Percentiles rank a stretch among this genome's conserved stretches.
These are phyloP conservation scores for Sebastes iracundus DNA, from an alignment of 2,797 vertebrate genomes.

Conservation along the genomic window DNA sequence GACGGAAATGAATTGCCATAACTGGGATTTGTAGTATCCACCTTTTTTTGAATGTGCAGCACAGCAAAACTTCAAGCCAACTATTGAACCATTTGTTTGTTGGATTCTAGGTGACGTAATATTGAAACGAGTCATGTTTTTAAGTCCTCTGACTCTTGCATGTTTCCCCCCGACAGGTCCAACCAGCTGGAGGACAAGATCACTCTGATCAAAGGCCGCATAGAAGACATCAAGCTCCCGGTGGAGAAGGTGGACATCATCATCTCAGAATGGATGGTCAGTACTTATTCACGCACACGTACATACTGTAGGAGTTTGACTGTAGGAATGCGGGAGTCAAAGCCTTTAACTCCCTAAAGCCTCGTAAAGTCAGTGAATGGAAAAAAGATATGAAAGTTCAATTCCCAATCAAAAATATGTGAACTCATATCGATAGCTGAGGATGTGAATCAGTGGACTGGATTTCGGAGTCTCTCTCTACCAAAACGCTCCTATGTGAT, in stretches of 20 bases:
- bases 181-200: slow-evolving; percentile 91
- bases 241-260: slow-evolving; percentile 95
- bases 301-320: not conserved
- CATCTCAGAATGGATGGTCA: slow-evolving; percentile 99
- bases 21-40: not conserved
- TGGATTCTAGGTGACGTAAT: not conserved
- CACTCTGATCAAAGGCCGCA: slow-evolving; percentile 92
- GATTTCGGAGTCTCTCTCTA: not conserved
- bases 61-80: not conserved
- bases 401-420: not conserved
- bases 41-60: not conserved
- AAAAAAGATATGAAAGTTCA: not conserved
- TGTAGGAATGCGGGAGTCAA: not conserved
- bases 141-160: not conserved
- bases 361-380: not conserved
- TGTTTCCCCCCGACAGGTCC: slow-evolving; percentile 76
- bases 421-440: not conserved
- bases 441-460: not conserved
- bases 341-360: not conserved
- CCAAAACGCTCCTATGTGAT: not conserved
- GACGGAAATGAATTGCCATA: not conserved
- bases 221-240: slow-evolving; percentile 93
- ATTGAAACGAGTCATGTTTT: not conserved
- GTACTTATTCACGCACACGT: slow-evolving; percentile 42
- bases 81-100: not conserved